Evolutionary conservation across 2,113 vertebrate species (phyloP), one percentile per base, ranked within the genome.

Genomic region (Dunckerocampus dactyliophorus): DNA sequence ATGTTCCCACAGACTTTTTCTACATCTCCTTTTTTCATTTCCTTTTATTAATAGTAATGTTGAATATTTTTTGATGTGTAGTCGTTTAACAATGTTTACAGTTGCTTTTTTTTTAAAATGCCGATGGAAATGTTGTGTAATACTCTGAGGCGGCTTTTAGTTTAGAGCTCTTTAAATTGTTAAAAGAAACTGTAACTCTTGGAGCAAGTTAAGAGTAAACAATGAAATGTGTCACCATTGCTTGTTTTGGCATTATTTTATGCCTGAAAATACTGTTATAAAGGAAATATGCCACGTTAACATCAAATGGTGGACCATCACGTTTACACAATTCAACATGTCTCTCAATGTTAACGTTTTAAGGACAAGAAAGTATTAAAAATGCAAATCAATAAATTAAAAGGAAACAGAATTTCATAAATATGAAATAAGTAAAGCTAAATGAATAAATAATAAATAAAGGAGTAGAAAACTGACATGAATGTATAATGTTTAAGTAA

Each of bases 111-210:
- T 82, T 84, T 34, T 34, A 7, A 3, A 3, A 86, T 93, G 93
- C 92, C 94, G 92, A 95, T 96, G 93, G 92, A 95, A 92, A 90
- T 90, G 92, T 93, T 92, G 90, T 87, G 95, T 95, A 93, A 90
- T 92, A 92, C 94, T 95, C 91, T 78, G 63, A 91, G 79, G 91
- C 94, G 88, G 93, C 95, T 97, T 95, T 94, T 99, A 82, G 85
- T 93, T 88, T 95, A 97, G 95, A 93, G 95, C 93, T 94, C 93
- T 92, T 95, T 95, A 94, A 96, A 95, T 82, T 95, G 94, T 96
- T 92, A 85, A 93, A 91, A 89, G 72, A 81, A 87, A 83, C 88
- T 88, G 92, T 93, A 94, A 90, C 92, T 95, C 97, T 98, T 91
- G 95, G 93, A 92, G 96, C 93, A 97, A 95, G 89, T 94, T 94